These are phyloP conservation scores for Tympanoctomys barrerae DNA, from an alignment of 2,797 vertebrate genomes.

Conservation along the genomic window DNA sequence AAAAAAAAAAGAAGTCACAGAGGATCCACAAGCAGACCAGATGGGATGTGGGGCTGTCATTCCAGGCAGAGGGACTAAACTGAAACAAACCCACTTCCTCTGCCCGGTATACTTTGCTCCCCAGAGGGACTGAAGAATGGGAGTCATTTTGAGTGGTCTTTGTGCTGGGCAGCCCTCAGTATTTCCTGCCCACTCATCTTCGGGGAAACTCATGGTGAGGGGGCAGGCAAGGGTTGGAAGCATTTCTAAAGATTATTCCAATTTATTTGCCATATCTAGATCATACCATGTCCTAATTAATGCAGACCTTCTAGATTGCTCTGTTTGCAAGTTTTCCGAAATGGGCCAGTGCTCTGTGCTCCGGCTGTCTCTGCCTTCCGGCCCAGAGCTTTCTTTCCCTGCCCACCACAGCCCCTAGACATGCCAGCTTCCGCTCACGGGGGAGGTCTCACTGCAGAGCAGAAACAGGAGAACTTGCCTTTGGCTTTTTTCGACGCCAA, in stretches of 20 bases:
- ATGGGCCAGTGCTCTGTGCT: not conserved
- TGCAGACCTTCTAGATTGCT: not conserved
- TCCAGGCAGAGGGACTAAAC: not conserved
- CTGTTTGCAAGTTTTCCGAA: conserved; percentile 35
- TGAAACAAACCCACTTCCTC: accelerated
- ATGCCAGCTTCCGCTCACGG: accelerated
- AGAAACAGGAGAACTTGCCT: not conserved
- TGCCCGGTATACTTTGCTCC: not conserved
- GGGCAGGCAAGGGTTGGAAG: not conserved
- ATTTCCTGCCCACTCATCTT: not conserved
- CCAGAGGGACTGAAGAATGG: not conserved
- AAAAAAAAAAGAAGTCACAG: not conserved
- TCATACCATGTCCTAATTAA: conserved; percentile 28
- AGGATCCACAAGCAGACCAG: not conserved
- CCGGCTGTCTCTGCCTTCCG: not conserved
- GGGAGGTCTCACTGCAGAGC: not conserved
- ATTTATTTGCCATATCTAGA: not conserved
- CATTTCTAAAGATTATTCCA: not conserved
- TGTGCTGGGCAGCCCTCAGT: not conserved
- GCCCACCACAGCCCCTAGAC: not conserved
- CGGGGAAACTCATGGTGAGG: not conserved
- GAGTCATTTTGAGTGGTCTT: not conserved
- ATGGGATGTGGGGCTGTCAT: accelerated
- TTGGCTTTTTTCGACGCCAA: not conserved
- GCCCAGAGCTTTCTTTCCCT: not conserved